These are phyloP conservation scores for Threskiornis aethiopicus DNA, from an alignment of 2,797 vertebrate genomes.

Conservation along the genomic window DNA sequence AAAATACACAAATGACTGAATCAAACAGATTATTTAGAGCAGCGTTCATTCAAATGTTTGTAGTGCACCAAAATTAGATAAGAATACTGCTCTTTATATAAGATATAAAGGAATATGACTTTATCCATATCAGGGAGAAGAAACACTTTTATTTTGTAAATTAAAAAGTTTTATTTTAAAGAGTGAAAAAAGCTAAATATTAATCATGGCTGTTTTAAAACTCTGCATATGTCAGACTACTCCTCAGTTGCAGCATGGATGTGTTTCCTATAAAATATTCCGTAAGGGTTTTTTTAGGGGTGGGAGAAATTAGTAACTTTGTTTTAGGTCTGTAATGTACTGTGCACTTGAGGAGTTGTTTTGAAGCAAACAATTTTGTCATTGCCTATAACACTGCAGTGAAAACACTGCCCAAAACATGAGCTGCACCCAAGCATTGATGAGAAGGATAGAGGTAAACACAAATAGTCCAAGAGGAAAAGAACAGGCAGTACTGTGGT, in stretches of 20 bases:
- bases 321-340: not conserved
- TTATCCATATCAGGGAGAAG: not conserved
- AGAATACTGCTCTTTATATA: not conserved
- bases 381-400: not conserved
- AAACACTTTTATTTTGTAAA: constrained; percentile 23
- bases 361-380: not conserved
- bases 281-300: not conserved
- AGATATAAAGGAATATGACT: not conserved
- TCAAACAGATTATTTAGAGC: not conserved
- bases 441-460: not conserved
- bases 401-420: not conserved
- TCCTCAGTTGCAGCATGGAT: not conserved
- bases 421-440: not conserved
- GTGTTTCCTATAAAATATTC: not conserved
- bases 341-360: not conserved
- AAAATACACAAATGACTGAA: not conserved
- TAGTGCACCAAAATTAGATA: not conserved
- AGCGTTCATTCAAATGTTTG: not conserved
- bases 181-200: not conserved
- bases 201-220: not conserved
- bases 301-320: not conserved
- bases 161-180: constrained; percentile 33
- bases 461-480: not conserved
- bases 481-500: not conserved
- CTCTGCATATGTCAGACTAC: not conserved